Evolutionary conservation across 1,140 invertebrate species (phyloP).

Genomic region (Aethina tumida): DNA sequence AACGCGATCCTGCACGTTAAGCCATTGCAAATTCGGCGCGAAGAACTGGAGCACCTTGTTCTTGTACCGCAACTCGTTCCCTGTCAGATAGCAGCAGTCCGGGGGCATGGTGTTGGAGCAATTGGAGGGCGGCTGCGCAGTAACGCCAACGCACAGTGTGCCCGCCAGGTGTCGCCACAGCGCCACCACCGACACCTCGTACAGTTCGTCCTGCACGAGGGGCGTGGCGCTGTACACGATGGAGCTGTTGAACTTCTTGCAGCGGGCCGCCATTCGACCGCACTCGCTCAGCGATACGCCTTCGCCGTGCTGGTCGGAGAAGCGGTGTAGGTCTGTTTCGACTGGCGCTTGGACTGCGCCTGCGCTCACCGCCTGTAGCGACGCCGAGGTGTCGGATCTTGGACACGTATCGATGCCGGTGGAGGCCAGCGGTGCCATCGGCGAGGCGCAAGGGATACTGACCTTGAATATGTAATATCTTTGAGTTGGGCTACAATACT

Average conservation of each 20-base stretch:
- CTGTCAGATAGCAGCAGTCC: conserved; percentile 54
- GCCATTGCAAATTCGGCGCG: conserved; percentile 67
- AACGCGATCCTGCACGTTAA: conserved; percentile 63
- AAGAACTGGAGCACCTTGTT: conserved; percentile 49
- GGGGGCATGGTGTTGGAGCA: conserved; percentile 45
- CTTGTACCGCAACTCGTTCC: conserved; percentile 56
- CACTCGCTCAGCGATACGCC: conserved; percentile 61
- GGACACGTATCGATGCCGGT: conserved; percentile 9
- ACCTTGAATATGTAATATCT: too few species aligned
- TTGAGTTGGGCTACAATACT: too few species aligned
- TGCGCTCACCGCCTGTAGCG: conserved; percentile 29
- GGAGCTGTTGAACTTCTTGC: conserved; percentile 54
- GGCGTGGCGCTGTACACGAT: conserved; percentile 64
- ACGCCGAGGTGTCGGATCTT: conserved; percentile 31
- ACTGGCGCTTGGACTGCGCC: conserved; percentile 26
- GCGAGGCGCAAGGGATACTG: conserved; percentile 37
- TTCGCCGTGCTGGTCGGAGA: conserved; percentile 63
- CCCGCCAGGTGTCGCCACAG: conserved; percentile 60
- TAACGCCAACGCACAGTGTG: conserved; percentile 66
- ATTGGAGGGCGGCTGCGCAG: conserved; percentile 48
- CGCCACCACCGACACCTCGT: conserved; percentile 57
- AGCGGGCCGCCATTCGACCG: conserved; percentile 52
- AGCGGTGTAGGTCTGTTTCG: conserved; percentile 33
- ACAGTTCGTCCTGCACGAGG: conserved; percentile 62
- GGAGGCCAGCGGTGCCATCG: conserved; percentile 23